Percentiles rank a stretch among this genome's conserved stretches.
These are phyloP conservation scores for Drosophila mimetica DNA, from an alignment of 2,888 invertebrate species.

Conservation along the genomic window DNA sequence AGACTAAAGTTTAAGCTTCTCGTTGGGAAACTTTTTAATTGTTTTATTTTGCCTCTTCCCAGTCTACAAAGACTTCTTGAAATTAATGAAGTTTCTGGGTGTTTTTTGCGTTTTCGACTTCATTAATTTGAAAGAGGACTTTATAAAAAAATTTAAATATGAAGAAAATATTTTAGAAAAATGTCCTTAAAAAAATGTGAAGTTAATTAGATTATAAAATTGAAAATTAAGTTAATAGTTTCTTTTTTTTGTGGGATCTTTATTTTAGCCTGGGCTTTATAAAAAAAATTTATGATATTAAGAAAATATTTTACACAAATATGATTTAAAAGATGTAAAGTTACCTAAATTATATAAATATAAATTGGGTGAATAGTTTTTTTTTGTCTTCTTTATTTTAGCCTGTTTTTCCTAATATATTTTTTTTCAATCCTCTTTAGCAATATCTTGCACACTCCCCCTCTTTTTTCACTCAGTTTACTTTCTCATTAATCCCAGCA, in stretches of 20 bases:
- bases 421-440: not conserved
- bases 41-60: slow-evolving; percentile 4
- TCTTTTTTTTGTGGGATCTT: too few species aligned
- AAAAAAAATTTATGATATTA: too few species aligned
- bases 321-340: too few species aligned
- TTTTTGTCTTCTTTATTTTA: too few species aligned
- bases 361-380: too few species aligned
- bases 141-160: too few species aligned
- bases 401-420: too few species aligned
- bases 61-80: not conserved
- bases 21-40: slow-evolving; percentile 7
- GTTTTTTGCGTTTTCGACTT: not conserved
- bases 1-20: not conserved
- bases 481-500: slow-evolving; percentile 14
- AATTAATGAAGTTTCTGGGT: not conserved
- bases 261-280: too few species aligned
- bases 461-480: not conserved
- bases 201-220: not conserved
- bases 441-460: not conserved
- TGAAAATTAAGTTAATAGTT: too few species aligned
- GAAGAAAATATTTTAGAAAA: too few species aligned
- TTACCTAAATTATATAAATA: too few species aligned
- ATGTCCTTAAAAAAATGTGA: not conserved
- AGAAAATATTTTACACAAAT: too few species aligned
- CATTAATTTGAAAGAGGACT: not conserved